A percentile compares a stretch with the other conserved stretches of the same genome.
Evolutionary conservation across 1,140 invertebrate species (phyloP).

Genomic region (Drosophila kanapiae): DNA sequence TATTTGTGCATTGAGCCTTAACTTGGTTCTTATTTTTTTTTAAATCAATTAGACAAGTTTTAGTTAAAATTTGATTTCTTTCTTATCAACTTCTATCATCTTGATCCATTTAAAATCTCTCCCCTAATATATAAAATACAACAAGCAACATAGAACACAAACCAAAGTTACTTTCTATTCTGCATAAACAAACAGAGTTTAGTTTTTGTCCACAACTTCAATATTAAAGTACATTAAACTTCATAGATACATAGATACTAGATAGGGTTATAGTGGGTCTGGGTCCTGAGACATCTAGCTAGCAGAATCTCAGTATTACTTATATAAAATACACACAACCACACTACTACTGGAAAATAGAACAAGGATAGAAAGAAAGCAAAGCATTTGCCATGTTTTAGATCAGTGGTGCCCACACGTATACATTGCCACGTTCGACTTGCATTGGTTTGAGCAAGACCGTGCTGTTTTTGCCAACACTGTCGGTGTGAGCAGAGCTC

Average conservation of each 20-base stretch:
- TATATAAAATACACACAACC: conserved; percentile 55
- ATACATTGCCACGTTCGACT: too few relatives aligned
- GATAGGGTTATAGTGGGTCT: conserved; percentile 43
- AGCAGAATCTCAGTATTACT: conserved; percentile 80
- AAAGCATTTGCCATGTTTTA: conserved; percentile 50
- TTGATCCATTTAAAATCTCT: not conserved
- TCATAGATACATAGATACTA: conserved; percentile 38
- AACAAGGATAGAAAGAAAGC: conserved; percentile 2
- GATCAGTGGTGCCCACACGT: not conserved
- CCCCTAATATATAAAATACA: conserved; percentile 13
- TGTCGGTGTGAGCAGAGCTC: too few relatives aligned
- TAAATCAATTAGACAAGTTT: too few relatives aligned
- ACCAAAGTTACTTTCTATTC: conserved; percentile 65
- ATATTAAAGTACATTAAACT: conserved; percentile 57
- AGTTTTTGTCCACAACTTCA: conserved; percentile 52
- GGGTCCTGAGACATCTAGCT: conserved; percentile 73
- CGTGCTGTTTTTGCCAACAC: too few relatives aligned
- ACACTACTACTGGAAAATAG: conserved; percentile 15
- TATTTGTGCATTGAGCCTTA: too few relatives aligned
- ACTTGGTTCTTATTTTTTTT: too few relatives aligned
- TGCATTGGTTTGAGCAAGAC: too few relatives aligned
- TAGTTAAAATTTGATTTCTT: not conserved
- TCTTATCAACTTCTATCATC: too few relatives aligned
- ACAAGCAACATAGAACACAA: conserved; percentile 37
- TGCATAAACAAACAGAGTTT: conserved; percentile 48